Base-by-base conservation (phyloP, 2,797 vertebrate genomes). In the Gobio occitaniae region DNA sequence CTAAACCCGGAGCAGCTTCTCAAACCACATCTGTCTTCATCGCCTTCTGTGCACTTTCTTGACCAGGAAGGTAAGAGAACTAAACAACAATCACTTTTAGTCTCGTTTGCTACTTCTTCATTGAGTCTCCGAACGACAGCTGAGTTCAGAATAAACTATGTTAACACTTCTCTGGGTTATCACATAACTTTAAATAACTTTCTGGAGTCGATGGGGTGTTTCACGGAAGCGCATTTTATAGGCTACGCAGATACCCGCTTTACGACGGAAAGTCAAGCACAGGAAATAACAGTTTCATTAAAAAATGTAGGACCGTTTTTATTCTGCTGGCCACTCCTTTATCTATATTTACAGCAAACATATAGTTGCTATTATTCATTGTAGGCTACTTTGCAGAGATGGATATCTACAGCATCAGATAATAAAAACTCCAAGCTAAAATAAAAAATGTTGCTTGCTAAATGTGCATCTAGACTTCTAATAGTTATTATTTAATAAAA, bases 1-100 rank as follows among this genome's bases (percentile, higher is more conserved):
- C 65, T 85, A 81, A 48, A 63, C 52, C 84, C 21, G 61, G 32
- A 79, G 38, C 74, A 77, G 80, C 80, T 82, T 82, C 68, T 71
- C 50, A 59, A 59, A 61, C 36, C 69, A 48, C 3, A 63, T 56
- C 32, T 29, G 25, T 59, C 65, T 70, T 82, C n/a, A 25, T 50
- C 66, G 11, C 15, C 25, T 47, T 77, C 69, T 65, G n/a, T 16
- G 16, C 59, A 56, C 63, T 50, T 61, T 19, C 10, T 29, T 48
- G 19, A 52, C 32, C 32, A 66, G 66, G 16, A 59, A 72, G 69
- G 80, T 82, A 82, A 74, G 80, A 70, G 25, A 71, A 71, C 21
- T 44, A 3, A 69, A 80, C n/a, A 59, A 5, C 5, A 2, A 44
- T 48, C 25, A 13, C 41, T 29, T 65, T 19, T 47, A 47, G 76